Percentiles rank a stretch among this genome's conserved stretches.
Evolutionary conservation across 2,113 vertebrate species (phyloP).

Genomic region (Eubucco bourcierii): DNA sequence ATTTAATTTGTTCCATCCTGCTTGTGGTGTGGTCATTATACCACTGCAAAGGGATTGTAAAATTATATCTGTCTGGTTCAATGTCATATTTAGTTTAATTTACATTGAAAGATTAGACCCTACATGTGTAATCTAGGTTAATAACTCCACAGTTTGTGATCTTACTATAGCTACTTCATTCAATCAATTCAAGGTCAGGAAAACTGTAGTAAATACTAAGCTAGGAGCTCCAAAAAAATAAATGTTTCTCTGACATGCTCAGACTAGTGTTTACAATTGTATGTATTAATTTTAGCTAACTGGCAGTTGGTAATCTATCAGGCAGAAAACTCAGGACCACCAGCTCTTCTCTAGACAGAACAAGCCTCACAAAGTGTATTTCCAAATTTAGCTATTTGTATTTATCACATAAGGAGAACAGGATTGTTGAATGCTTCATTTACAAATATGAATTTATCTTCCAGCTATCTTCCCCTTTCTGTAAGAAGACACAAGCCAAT

Average conservation of each 20-base stretch:
- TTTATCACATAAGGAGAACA: not conserved
- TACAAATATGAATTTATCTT: not conserved
- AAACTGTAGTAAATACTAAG: not conserved
- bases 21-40: not conserved
- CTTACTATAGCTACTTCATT: not conserved
- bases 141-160: not conserved
- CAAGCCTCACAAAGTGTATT: not conserved
- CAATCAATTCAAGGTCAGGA: not conserved
- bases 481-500: not conserved
- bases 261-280: conserved; percentile 5
- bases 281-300: conserved; percentile 20
- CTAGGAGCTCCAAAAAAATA: not conserved
- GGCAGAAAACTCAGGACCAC: not conserved
- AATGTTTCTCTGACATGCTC: not conserved
- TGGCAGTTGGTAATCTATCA: conserved; percentile 1
- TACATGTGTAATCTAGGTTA: not conserved
- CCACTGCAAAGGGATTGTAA: not conserved
- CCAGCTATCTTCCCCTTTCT: not conserved
- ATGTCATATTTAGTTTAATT: not conserved
- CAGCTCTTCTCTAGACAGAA: not conserved
- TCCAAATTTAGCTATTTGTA: not conserved
- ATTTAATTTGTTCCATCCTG: not conserved
- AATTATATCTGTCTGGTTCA: not conserved
- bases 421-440: not conserved
- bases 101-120: not conserved